Evolutionary conservation across 2,888 invertebrate genomes (phyloP), one percentile per base, ranked within the genome.

Genomic region (Anorthoa munda): DNA sequence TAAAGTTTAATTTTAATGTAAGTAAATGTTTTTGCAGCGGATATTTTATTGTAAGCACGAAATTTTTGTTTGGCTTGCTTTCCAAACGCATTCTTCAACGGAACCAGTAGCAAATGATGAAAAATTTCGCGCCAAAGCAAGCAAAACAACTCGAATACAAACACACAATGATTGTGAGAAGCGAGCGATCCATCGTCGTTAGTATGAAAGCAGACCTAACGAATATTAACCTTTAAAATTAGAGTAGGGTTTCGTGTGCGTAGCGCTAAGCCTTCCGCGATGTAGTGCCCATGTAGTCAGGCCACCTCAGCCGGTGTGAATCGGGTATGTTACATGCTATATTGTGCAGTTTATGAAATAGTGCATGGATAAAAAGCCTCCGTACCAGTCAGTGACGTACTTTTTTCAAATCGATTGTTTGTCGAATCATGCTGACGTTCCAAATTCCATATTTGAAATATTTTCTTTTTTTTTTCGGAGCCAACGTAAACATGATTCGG

Each of bases 151-250:
- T 93, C 92, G 92, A 92, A 94, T 91, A 94, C 92, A 90, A 92
- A 95, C 94, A 94, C 93, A 92, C 92, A 93, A 95, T 95, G 95
- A 92, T 91, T 71, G 93, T 95, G 96, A 95, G 95, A 96, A 95
- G 96, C 96, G 95, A 92, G 94, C 94, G 93, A 72, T 88, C 89
- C 89, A 86, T 90, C 90, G 86, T 90, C 80, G 91, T 94, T 91
- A 89, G 89, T 92, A 94, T 93, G 94, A 93, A 95, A 95, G 95
- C 95, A 92, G 86, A 92, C 94, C 94, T 93, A 93, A 91, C 93
- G 85, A 90, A 90, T 39, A 39, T 92, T 86, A 92, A 93, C 90
- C 89, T 92, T 92, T 55, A 88, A 90, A 69, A 90, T 87, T 89
- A 89, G 74, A 90, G 87, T 88, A 91, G 90, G 92, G 88, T 86